Percentiles rank a stretch among this genome's conserved stretches.
Evolutionary conservation across 2,888 invertebrate genomes (phyloP).

Genomic region (Heteromyza rotundicornis): DNA sequence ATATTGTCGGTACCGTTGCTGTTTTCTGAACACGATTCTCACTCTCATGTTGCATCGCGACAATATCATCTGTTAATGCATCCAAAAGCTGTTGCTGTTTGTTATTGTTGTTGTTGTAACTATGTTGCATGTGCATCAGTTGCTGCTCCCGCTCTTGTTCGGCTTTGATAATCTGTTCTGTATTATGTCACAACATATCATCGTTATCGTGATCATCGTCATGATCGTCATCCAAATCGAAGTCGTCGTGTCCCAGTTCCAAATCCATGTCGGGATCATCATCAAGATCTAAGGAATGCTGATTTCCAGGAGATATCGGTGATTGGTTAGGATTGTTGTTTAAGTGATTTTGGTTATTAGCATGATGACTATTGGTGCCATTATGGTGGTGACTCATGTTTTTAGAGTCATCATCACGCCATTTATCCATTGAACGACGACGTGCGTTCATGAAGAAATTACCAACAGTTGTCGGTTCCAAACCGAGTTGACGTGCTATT

Average conservation of each 20-base stretch:
- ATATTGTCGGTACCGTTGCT: constrained; percentile 8
- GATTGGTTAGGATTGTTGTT: constrained; percentile 29
- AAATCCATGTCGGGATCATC: constrained; percentile 58
- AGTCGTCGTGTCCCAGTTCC: constrained; percentile 58
- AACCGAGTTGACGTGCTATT: constrained; percentile 94
- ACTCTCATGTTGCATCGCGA: constrained; percentile 13
- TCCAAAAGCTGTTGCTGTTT: constrained; percentile 25
- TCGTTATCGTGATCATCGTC: constrained; percentile 41
- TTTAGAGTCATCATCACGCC: constrained; percentile 86
- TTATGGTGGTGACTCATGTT: constrained; percentile 34
- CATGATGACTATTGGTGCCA: constrained; percentile 18
- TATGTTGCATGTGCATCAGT: constrained; percentile 5
- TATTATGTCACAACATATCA: constrained; percentile 55
- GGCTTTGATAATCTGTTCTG: constrained; percentile 27
- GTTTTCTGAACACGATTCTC: background rate
- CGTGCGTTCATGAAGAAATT: constrained; percentile 99
- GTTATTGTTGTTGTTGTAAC: constrained; percentile 12
- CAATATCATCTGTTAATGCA: constrained; percentile 10
- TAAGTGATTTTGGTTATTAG: constrained; percentile 21
- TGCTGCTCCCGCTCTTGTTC: constrained; percentile 18
- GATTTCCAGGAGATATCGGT: constrained; percentile 42
- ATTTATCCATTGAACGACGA: constrained; percentile 95
- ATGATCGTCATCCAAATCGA: constrained; percentile 49
- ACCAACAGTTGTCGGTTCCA: constrained; percentile 97
- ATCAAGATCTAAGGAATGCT: constrained; percentile 52